phyloP scores from a whole-genome alignment of 2,113 vertebrate genomes.

The Microcebus ravelobensis region DNA sequence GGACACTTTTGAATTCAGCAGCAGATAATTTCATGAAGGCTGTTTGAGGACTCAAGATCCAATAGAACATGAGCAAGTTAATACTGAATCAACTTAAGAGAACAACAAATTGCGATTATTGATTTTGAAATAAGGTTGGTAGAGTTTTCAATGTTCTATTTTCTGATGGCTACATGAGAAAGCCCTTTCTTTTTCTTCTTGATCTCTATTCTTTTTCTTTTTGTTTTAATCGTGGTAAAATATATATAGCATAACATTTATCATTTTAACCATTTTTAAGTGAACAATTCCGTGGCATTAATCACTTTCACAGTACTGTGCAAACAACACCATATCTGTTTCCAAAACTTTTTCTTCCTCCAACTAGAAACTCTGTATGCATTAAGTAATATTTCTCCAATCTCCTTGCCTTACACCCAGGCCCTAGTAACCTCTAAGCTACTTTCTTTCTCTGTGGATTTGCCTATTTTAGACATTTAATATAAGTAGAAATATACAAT shows the following conservation, averaged over 20 bases:
- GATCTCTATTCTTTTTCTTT: neutral
- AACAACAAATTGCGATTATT: neutral
- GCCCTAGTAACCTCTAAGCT: neutral
- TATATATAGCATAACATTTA: neutral
- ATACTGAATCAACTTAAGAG: neutral
- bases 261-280: neutral
- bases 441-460: neutral
- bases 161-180: neutral
- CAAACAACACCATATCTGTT: neutral
- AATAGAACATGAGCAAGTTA: neutral
- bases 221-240: neutral
- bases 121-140: neutral
- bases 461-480: neutral
- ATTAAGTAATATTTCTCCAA: neutral
- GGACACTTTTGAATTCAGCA: neutral
- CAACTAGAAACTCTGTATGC: neutral
- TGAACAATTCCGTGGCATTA: neutral
- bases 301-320: neutral
- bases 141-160: neutral
- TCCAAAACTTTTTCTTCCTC: neutral
- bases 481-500: neutral
- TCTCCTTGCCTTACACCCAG: neutral
- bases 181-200: neutral
- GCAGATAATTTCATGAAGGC: neutral
- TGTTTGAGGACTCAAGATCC: neutral